Base-by-base conservation (phyloP, 2,113 vertebrate genomes). In the Tringa solitaria region DNA sequence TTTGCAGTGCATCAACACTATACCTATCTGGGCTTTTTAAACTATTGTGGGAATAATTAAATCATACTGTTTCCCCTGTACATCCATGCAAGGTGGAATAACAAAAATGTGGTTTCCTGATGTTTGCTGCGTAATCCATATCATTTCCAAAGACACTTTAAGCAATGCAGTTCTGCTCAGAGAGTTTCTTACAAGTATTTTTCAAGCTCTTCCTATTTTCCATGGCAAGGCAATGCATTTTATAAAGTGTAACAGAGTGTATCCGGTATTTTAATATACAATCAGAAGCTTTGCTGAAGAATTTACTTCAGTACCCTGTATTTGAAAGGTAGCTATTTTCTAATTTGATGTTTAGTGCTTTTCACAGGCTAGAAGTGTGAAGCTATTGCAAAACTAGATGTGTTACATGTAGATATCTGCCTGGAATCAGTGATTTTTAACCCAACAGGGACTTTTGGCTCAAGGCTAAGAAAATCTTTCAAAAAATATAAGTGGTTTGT, bases 1-100 rank as follows among this genome's bases (percentile, higher is more conserved):
- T 87, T 95, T 93, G 70, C 43, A 92, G 79, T 28, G 30, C 48
- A 89, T 84, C 73, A 75, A 70, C 69, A 75, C 90, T 48, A 93
- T 37, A 53, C 33, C 18, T 72, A 73, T 35, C 39, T 75, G 39
- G 7, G 4, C 8, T 20, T 90, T 86, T 72, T 68, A 68, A 90
- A 64, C 22, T 84, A 37, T 8, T 48, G 27, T 89, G 22, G 60
- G 76, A 90, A 93, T 92, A 93, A 93, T 84, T 77, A 78, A 79
- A 90, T 70, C 23, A 17, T 33, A 20, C 26, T 78, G 30, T 72
- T 6, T 84, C 17, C 17, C 37, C 8, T 30, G 21, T 68, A 93
- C 45, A 43, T 48, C 43, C 65, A 48, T 64, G 61, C 51, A 88
- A 33, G 73, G 45, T 22, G 39, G 56, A 72, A 4, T 15, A 85